Percentiles rank a stretch among this genome's conserved stretches.
These are phyloP conservation scores for Rhopalosiphum maidis DNA, from an alignment of 1,140 invertebrate genomes.

Conservation along the genomic window DNA sequence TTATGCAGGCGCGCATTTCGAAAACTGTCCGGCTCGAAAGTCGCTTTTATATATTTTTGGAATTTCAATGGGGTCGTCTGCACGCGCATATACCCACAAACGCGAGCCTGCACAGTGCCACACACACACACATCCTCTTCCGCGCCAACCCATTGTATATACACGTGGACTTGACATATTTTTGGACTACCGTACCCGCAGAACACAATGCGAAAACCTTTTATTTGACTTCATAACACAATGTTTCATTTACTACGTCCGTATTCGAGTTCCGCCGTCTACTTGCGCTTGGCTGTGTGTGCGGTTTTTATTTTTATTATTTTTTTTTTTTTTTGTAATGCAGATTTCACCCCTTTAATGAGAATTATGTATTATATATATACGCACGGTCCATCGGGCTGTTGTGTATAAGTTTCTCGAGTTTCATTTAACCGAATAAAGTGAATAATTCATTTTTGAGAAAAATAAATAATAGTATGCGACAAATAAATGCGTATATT, in stretches of 20 bases:
- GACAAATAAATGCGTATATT: background rate
- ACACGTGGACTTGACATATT: slow-evolving; percentile 8
- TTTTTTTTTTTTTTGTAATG: background rate
- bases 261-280: background rate
- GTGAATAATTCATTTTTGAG: background rate
- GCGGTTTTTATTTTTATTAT: background rate
- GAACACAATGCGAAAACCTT: slow-evolving; percentile 32
- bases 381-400: background rate
- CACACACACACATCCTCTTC: background rate
- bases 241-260: slow-evolving; percentile 43
- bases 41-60: slow-evolving; percentile 44
- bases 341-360: background rate
- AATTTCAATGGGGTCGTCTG: slow-evolving; percentile 30
- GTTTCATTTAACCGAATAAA: background rate
- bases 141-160: slow-evolving; percentile 8
- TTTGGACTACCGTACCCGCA: background rate
- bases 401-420: background rate
- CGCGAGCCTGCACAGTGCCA: background rate
- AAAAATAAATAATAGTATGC: background rate
- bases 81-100: background rate
- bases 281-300: background rate
- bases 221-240: slow-evolving; percentile 30
- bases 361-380: background rate
- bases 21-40: slow-evolving; percentile 32
- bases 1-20: background rate